Evolutionary conservation across 2,888 invertebrate genomes (phyloP).

Genomic region (Polydrusus pterygomalis): DNA sequence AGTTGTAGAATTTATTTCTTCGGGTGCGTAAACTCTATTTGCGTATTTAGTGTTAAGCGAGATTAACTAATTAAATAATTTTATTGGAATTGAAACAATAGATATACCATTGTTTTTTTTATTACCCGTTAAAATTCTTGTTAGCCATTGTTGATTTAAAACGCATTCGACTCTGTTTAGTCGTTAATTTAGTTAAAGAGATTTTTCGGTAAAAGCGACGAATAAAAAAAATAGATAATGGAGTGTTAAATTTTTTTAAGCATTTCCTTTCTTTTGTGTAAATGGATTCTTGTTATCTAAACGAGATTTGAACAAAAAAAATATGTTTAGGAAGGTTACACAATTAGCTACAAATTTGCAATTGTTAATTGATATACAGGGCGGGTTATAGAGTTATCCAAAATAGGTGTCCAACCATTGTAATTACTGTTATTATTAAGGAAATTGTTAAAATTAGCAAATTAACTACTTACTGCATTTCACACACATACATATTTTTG

Average conservation of each 20-base stretch:
- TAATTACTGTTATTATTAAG: too few species aligned
- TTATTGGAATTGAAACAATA: constrained; percentile 4
- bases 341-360: too few species aligned
- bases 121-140: not conserved
- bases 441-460: too few species aligned
- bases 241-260: constrained; percentile 22
- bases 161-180: not conserved
- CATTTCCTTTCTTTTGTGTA: constrained; percentile 17
- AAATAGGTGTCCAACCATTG: too few species aligned
- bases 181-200: constrained; percentile 15
- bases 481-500: too few species aligned
- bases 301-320: constrained; percentile 5
- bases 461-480: too few species aligned
- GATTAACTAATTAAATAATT: too few species aligned
- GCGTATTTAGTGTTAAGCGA: too few species aligned
- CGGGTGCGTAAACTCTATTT: too few species aligned
- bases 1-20: too few species aligned
- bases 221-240: not conserved
- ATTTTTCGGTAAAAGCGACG: constrained; percentile 13
- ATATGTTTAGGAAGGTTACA: not conserved
- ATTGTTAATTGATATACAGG: too few species aligned
- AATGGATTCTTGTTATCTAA: not conserved
- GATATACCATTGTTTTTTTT: constrained; percentile 14
- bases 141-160: constrained; percentile 19
- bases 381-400: too few species aligned